phyloP scores from a whole-genome alignment of 1,140 invertebrate species.

The Conus betulinus region DNA sequence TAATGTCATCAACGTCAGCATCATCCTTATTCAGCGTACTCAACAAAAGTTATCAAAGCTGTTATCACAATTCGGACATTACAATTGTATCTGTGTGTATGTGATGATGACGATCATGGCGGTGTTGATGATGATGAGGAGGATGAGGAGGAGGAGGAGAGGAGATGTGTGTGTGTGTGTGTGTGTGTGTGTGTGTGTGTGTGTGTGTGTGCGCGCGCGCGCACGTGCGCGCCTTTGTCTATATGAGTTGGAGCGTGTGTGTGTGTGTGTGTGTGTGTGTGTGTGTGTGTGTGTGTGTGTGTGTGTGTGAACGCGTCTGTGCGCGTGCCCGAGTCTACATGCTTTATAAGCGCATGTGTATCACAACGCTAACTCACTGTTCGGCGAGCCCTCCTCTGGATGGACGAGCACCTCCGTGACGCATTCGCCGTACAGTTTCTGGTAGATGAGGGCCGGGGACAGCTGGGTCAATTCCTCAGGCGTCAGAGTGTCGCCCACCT shows the following conservation, averaged over 20 bases:
- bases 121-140: background rate
- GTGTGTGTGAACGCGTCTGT: no score
- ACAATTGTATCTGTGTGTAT: no score
- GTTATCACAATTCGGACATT: no score
- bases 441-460: conserved; percentile 18
- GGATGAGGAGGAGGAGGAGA: no score
- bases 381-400: background rate
- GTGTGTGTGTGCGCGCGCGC: no score
- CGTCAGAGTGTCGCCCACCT: background rate
- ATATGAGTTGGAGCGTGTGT: no score
- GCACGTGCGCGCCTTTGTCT: no score
- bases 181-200: no score
- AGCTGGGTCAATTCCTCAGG: conserved; percentile 16
- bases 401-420: background rate
- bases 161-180: background rate
- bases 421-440: conserved; percentile 1
- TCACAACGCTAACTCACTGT: background rate
- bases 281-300: no score
- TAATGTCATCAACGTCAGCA: background rate
- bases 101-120: background rate
- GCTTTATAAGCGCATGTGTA: background rate
- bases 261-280: no score
- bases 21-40: background rate
- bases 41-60: no score
- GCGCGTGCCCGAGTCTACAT: no score